Percentiles rank a stretch among this genome's conserved stretches.
phyloP scores from a whole-genome alignment of 1,140 invertebrate genomes.

The Zaprionus inermis region DNA sequence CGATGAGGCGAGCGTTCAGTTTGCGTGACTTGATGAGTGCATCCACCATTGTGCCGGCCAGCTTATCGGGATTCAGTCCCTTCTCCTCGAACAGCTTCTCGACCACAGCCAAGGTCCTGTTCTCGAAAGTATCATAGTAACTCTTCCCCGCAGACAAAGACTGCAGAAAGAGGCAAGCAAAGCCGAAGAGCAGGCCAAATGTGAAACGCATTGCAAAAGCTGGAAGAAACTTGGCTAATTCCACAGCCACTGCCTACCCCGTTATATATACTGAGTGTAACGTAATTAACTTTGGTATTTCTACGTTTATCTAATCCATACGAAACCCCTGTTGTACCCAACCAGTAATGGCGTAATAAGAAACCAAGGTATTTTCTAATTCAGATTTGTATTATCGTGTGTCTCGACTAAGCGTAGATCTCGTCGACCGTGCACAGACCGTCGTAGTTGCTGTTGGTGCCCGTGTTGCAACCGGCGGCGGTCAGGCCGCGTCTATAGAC shows the following conservation, averaged over 20 bases:
- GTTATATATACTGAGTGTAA: not conserved
- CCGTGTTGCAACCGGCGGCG: conserved; percentile 53
- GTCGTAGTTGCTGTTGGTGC: conserved; percentile 45
- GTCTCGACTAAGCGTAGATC: conserved; percentile 16
- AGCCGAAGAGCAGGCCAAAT: not conserved
- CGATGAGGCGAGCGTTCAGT: not conserved
- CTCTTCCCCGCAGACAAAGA: not conserved
- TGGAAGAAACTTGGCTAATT: no score
- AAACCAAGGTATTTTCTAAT: not conserved
- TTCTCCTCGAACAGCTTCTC: not conserved
- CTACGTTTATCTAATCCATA: not conserved
- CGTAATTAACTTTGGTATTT: not conserved
- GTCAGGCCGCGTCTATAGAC: conserved; percentile 38
- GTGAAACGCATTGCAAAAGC: not conserved
- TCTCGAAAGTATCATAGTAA: no score
- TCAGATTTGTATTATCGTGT: not conserved
- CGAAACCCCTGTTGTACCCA: not conserved
- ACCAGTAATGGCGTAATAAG: not conserved
- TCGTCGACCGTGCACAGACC: conserved; percentile 45
- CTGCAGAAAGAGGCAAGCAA: not conserved
- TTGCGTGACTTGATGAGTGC: not conserved
- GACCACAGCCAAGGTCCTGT: no score
- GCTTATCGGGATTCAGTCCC: not conserved
- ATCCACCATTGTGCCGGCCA: not conserved
- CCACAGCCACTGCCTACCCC: not conserved